A percentile compares a stretch with the other conserved stretches of the same genome.
Conservation (phyloP, 2,888 invertebrate species). For the Apotomis capreana region DNA sequence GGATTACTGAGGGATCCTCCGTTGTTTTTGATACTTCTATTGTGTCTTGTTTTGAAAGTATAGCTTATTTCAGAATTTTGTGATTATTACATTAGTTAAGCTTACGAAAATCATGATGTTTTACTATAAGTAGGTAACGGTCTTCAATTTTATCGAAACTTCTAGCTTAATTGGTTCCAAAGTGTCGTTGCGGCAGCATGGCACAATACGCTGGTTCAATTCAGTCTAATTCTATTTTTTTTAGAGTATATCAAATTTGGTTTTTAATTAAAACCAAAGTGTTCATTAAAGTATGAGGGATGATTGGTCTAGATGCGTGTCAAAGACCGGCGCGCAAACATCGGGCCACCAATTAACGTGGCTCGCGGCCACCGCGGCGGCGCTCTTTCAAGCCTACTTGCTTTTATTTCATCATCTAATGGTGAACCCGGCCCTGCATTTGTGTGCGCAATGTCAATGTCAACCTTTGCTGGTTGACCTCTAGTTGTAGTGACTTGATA, state of each 20-base stretch:
- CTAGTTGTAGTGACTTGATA: background rate
- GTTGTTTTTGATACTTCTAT: background rate
- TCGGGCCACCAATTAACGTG: constrained; percentile 73
- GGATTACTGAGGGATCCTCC: background rate
- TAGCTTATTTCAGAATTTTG: too few relatives aligned
- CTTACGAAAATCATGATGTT: too few relatives aligned
- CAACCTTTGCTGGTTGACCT: constrained; percentile 6
- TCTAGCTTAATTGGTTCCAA: too few relatives aligned
- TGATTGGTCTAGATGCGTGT: constrained; percentile 42
- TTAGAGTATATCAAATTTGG: too few relatives aligned
- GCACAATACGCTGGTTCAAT: too few relatives aligned
- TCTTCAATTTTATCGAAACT: too few relatives aligned
- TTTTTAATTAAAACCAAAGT: background rate
- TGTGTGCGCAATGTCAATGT: constrained; percentile 43
- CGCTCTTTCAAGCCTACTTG: constrained; percentile 65
- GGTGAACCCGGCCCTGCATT: constrained; percentile 51
- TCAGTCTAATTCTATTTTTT: too few relatives aligned
- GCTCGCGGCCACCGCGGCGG: constrained; percentile 67
- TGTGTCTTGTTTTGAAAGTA: too few relatives aligned
- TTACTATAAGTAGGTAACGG: too few relatives aligned
- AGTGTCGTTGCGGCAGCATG: too few relatives aligned
- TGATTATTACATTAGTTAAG: too few relatives aligned
- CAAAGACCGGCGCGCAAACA: constrained; percentile 54
- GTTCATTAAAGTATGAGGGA: constrained; percentile 32
- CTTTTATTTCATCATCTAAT: constrained; percentile 70